A percentile compares a stretch with the other conserved stretches of the same genome.
phyloP scores from a whole-genome alignment of 1,140 invertebrate genomes.

The Agraylea sexmaculata region DNA sequence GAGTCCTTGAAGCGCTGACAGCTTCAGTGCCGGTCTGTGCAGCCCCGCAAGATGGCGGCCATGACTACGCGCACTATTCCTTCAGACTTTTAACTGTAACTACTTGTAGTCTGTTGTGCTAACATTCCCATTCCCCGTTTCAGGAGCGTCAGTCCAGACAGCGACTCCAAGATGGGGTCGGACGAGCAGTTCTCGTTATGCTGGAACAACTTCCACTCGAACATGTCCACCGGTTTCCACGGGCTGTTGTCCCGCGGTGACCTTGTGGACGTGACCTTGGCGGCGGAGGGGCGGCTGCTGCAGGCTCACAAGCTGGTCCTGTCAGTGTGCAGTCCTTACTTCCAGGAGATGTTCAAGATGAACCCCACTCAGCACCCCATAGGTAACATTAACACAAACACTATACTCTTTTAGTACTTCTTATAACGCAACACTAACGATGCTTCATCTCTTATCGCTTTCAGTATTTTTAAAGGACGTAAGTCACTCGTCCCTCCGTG shows the following conservation, averaged over 20 bases:
- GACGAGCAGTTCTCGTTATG: constrained; percentile 64
- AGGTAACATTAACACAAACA: constrained; percentile 40
- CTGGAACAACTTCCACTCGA: constrained; percentile 67
- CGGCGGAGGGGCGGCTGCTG: constrained; percentile 65
- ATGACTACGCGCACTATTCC: constrained; percentile 1
- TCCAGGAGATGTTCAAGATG: constrained; percentile 67
- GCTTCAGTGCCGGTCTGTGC: no score
- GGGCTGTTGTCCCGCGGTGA: constrained; percentile 61
- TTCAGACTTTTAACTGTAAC: not conserved
- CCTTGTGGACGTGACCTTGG: constrained; percentile 69
- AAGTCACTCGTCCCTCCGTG: constrained; percentile 58
- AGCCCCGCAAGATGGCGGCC: constrained; percentile 1
- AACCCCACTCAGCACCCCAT: constrained; percentile 48
- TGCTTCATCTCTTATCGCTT: constrained; percentile 25
- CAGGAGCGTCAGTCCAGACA: not conserved
- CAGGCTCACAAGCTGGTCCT: constrained; percentile 73
- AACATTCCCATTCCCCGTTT: not conserved
- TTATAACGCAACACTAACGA: no score
- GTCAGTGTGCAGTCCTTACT: constrained; percentile 76
- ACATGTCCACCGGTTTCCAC: constrained; percentile 60
- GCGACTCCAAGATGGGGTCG: constrained; percentile 48
- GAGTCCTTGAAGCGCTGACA: no score
- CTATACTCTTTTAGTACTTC: no score
- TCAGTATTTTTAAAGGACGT: constrained; percentile 74
- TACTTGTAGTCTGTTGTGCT: not conserved